Evolutionary conservation across 92 coral and sea anemone species (phyloP).

Genomic region (Plumapathes pennacea): DNA sequence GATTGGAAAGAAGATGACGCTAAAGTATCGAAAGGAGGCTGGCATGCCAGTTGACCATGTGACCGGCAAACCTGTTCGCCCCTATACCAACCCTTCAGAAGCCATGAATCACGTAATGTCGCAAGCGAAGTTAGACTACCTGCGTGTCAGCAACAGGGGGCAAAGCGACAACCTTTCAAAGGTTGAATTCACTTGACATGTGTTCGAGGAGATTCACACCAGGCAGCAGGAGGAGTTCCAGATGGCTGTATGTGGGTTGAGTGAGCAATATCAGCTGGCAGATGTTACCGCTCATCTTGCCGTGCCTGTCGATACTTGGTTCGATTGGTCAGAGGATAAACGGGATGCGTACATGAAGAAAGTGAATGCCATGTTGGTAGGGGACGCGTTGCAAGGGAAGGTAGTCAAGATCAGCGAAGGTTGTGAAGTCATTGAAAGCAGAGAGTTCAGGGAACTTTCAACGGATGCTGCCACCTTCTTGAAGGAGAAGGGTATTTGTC

Average conservation of each 20-base stretch:
- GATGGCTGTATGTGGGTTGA: constrained; percentile 41
- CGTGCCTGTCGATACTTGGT: constrained; percentile 38
- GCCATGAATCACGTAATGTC: constrained; percentile 60
- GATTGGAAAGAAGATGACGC: constrained; percentile 55
- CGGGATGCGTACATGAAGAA: constrained; percentile 22
- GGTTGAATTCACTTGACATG: constrained; percentile 48
- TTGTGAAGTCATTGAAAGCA: background rate
- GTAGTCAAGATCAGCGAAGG: constrained; percentile 1
- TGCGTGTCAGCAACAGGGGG: constrained; percentile 37
- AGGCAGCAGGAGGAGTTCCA: constrained; percentile 47
- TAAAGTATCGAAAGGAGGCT: constrained; percentile 49
- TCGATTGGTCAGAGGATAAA: constrained; percentile 25
- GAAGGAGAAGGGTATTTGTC: constrained; percentile 2
- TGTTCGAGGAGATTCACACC: constrained; percentile 45
- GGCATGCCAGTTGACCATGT: constrained; percentile 39
- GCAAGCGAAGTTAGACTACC: constrained; percentile 40
- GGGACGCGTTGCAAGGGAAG: constrained; percentile 30
- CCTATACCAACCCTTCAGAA: constrained; percentile 55
- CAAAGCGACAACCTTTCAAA: constrained; percentile 52
- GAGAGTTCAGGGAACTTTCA: constrained; percentile 18
- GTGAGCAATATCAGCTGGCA: constrained; percentile 30
- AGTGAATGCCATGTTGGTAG: constrained; percentile 29
- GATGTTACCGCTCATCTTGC: constrained; percentile 15
- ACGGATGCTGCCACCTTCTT: constrained; percentile 4
- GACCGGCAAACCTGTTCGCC: constrained; percentile 45